Conservation (phyloP, 1,140 invertebrate genomes). For the Acyrthosiphon pisum region DNA sequence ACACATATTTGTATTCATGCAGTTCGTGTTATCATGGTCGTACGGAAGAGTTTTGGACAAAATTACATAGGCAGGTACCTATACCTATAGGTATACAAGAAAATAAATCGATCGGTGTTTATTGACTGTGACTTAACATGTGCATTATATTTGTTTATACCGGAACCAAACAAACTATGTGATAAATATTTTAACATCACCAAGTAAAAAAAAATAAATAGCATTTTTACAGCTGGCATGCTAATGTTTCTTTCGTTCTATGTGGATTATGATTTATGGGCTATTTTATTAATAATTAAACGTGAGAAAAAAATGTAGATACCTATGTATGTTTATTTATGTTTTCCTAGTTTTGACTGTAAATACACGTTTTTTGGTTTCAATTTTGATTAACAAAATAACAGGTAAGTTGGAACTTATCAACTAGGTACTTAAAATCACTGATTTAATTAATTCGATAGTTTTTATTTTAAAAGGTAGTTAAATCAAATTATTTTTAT, state of each 20-base stretch:
- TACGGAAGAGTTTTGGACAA: neutral
- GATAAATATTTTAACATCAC: neutral
- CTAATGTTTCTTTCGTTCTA: neutral
- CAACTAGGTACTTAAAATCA: neutral
- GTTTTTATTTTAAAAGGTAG: neutral
- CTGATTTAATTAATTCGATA: neutral
- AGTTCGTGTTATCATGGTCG: neutral
- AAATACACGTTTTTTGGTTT: neutral
- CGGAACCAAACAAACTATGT: neutral
- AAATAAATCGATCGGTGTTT: neutral
- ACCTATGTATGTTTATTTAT: neutral
- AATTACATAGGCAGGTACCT: neutral
- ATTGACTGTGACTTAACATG: neutral
- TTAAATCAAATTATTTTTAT: neutral
- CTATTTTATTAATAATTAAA: neutral
- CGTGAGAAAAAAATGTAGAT: neutral
- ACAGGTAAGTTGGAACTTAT: neutral
- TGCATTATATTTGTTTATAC: conserved; percentile 4
- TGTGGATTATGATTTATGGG: neutral
- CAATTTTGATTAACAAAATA: neutral
- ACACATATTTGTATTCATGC: neutral
- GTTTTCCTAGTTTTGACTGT: neutral
- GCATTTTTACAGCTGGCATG: neutral
- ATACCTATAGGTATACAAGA: neutral
- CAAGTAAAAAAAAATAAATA: neutral